Evolutionary conservation across 1,140 invertebrate species (phyloP).

Genomic region (Scylla paramamosain): DNA sequence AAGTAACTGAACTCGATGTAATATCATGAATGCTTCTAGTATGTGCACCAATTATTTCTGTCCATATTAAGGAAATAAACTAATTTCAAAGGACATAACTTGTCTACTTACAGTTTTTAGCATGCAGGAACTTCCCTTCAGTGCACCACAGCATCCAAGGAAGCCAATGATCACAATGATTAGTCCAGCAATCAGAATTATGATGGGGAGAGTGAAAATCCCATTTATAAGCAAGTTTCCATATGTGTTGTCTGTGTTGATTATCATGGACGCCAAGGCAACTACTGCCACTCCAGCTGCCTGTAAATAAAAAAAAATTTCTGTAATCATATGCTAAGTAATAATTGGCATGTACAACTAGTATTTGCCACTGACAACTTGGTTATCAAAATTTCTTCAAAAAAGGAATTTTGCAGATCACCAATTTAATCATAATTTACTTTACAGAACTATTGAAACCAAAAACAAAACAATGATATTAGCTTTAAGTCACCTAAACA

Average conservation of each 20-base stretch:
- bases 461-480: no score
- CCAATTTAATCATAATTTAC: no score
- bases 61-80: no score
- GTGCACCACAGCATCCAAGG: slow-evolving; percentile 94
- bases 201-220: slow-evolving; percentile 70
- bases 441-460: no score
- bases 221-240: slow-evolving; percentile 36
- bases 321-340: background rate
- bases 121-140: slow-evolving; percentile 92
- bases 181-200: slow-evolving; percentile 83
- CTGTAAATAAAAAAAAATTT: slow-evolving; percentile 47
- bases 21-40: background rate
- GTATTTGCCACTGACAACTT: no score
- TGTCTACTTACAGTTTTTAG: slow-evolving; percentile 86
- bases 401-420: no score
- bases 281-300: slow-evolving; percentile 67
- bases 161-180: slow-evolving; percentile 92
- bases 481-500: no score
- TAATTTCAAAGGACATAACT: no score
- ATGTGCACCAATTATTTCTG: background rate
- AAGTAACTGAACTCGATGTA: background rate
- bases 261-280: slow-evolving; percentile 67
- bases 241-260: slow-evolving; percentile 68
- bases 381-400: no score
- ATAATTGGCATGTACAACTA: no score